Conservation (phyloP, 2,113 vertebrate genomes). For the Percopsis transmontana region DNA sequence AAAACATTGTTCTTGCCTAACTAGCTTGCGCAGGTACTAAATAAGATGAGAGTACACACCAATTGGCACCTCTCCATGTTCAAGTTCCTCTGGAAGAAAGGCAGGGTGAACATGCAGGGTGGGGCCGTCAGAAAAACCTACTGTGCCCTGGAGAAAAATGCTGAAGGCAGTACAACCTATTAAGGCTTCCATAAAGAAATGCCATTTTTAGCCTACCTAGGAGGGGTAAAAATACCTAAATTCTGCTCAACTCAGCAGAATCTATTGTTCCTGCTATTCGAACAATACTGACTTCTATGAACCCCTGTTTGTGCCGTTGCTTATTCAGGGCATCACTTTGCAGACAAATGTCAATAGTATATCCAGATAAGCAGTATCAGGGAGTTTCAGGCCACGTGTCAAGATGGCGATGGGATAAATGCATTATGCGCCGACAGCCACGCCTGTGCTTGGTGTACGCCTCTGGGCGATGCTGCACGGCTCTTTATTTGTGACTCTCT, state of each 20-base stretch:
- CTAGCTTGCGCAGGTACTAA: slow-evolving; percentile 44
- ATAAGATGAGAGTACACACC: slow-evolving; percentile 16
- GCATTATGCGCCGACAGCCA: slow-evolving; percentile 61
- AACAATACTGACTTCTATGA: slow-evolving; percentile 22
- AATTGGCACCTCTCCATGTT: slow-evolving; percentile 4
- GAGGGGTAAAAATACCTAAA: not conserved
- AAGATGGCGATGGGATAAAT: slow-evolving; percentile 66
- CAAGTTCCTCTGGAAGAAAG: slow-evolving; percentile 22
- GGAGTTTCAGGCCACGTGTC: slow-evolving; percentile 59
- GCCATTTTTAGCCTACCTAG: slow-evolving; percentile 1
- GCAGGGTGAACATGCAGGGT: slow-evolving; percentile 1
- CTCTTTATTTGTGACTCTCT: slow-evolving; percentile 55
- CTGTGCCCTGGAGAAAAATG: slow-evolving; percentile 20
- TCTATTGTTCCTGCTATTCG: slow-evolving; percentile 28
- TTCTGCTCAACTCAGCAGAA: slow-evolving; percentile 14
- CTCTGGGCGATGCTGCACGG: slow-evolving; percentile 44
- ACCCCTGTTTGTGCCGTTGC: slow-evolving; percentile 29
- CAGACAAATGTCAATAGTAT: slow-evolving; percentile 71
- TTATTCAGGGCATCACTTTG: slow-evolving; percentile 57
- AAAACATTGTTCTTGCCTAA: slow-evolving; percentile 56
- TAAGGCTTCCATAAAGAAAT: slow-evolving; percentile 28
- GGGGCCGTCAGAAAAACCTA: slow-evolving; percentile 9
- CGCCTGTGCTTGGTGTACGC: slow-evolving; percentile 45
- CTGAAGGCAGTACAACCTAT: slow-evolving; percentile 20
- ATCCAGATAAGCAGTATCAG: slow-evolving; percentile 69